Conservation (phyloP, 23 tunicate genomes). For the Ascidia mentula region DNA sequence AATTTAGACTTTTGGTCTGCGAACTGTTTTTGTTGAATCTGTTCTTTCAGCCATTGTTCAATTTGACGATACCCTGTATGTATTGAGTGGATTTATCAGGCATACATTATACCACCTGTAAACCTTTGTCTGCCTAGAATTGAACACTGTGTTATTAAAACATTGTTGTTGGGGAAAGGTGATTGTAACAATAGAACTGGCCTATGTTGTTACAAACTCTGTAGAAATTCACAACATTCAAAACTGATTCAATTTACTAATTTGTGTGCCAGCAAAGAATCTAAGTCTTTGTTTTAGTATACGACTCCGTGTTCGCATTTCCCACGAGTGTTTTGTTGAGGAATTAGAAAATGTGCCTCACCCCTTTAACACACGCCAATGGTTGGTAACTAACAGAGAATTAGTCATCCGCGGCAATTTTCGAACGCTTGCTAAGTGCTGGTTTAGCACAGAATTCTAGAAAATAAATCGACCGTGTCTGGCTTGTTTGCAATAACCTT, state of each 20-base stretch:
- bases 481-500: too few relatives aligned
- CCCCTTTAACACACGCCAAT: neutral
- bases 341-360: neutral
- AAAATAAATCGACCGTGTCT: too few relatives aligned
- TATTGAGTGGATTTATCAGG: too few relatives aligned
- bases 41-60: too few relatives aligned
- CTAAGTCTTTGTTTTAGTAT: neutral
- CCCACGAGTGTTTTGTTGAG: slow-evolving; percentile 10
- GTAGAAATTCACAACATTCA: neutral
- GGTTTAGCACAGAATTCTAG: neutral
- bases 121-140: slow-evolving; percentile 1
- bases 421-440: neutral
- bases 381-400: neutral
- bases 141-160: neutral
- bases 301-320: neutral
- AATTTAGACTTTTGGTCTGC: too few relatives aligned
- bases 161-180: neutral
- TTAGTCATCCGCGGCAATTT: neutral
- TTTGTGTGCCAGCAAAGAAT: neutral
- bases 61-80: too few relatives aligned
- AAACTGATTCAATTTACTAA: neutral
- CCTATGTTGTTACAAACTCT: neutral
- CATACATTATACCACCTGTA: neutral
- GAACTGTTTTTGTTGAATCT: too few relatives aligned
- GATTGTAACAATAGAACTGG: neutral